Evolutionary conservation across 1,140 invertebrate genomes (phyloP), one percentile per base, ranked within the genome.

Genomic region (Ruditapes philippinarum): DNA sequence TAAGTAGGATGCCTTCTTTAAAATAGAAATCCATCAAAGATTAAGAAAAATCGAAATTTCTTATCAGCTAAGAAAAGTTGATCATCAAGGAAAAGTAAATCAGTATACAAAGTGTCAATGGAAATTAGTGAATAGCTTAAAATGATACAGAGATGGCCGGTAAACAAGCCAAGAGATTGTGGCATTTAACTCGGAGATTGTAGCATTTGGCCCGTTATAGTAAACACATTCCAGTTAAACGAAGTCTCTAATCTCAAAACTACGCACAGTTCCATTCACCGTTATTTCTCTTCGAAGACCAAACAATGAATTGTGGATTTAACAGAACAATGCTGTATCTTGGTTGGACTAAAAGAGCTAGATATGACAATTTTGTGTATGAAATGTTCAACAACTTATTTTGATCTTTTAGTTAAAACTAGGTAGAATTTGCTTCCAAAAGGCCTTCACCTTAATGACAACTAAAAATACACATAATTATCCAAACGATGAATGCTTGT

Each of bases 11-110:
- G 1, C 25, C 7, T 62, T 7, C 19, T n/a, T 7, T 62, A 9
- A 62, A 36, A 38, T 14, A 17, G 33, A 40, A 70, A 70, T 38
- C 36, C 19, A 33, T 70, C 65, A 70, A 70, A 38, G 36, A 70
- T 70, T 70, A 38, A 14, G 65, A 70, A 70, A 70, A 70, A 70
- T 70, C 65, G 65, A 70, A 70, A 70, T 17, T 70, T 70, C 65
- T 70, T 70, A 70, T 70, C 65, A 70, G 65, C 38, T 3, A 11
- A 5, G 36, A 38, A 40, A 70, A 70, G 33, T n/a, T 40, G 38
- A 70, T 38, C 65, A 70, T 38, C 9, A 33, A 14, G 4, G 17
- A 17, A 17, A 70, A n/a, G 33, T 14, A 70, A 38, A 38, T 11
- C 33, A 38, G n/a, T 33, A 36, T n/a, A 57, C 31, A 65, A 31